Evolutionary conservation across 2,888 invertebrate species (phyloP), one percentile per base, ranked within the genome.

Genomic region (Macrophya alboannulata): DNA sequence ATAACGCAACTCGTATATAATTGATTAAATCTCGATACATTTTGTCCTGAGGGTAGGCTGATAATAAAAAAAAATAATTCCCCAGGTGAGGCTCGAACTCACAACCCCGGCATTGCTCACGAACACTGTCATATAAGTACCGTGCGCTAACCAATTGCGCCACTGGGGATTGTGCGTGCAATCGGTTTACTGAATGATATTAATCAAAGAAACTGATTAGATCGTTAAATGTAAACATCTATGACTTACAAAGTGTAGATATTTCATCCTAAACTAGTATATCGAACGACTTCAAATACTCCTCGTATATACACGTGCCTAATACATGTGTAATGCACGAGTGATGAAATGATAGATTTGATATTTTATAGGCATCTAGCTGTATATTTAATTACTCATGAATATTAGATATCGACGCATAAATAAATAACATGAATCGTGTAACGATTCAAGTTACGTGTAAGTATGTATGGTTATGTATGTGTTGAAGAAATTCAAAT

Each of bases 81-180:
- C 97, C 98, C 97, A 97, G 98, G 98, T 98, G 98, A 98, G 98
- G 98, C 98, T 98, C 98, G 98, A 98, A 98, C 98, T 98, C 98
- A 97, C 98, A 98, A 98, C 98, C 98, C 98, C 98, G 98, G 98
- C 98, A 98, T 98, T 94, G 97, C 98, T 98, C 97, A 97, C 96
- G 96, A 96, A 96, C 95, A 98, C 98, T 98, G 98, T 96, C 97
- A 96, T 98, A 98, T 98, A 99, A 99, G 98, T 98, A 99, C 98
- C 98, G 98, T 98, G 98, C 98, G 98, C 98, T 99, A 98, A 98
- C 98, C 98, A 98, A 98, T 98, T 99, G 98, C 98, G 98, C 98
- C 98, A 99, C 98, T 98, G 98, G 98, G 97, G 98, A 98, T 94
- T 92, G 94, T 95, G 91, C 0, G 84, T 48, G 65, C n/a, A 68